Percentiles rank a stretch among this genome's conserved stretches.
Evolutionary conservation across 2,888 invertebrate species (phyloP).

Genomic region (Phymatocera aterrima): DNA sequence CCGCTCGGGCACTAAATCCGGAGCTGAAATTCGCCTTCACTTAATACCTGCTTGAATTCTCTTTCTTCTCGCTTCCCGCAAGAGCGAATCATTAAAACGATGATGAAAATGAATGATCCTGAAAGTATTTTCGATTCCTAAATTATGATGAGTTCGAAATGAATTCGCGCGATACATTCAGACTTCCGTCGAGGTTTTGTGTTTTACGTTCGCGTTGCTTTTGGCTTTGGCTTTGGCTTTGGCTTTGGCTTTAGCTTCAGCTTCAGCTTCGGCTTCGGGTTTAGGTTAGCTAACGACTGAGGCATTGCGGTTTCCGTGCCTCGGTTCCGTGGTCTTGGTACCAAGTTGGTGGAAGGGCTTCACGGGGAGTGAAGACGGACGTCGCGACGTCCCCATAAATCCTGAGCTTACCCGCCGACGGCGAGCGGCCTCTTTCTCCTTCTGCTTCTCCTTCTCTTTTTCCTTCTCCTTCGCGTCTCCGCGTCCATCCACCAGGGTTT

Average conservation of each 20-base stretch:
- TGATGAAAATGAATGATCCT: not conserved
- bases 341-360: conserved; percentile 68
- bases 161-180: conserved; percentile 16
- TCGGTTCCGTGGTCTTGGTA: conserved; percentile 44
- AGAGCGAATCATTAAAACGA: not conserved
- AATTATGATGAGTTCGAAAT: not conserved
- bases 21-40: not conserved
- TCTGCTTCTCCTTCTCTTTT: conserved; percentile 58
- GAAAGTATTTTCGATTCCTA: too few species aligned
- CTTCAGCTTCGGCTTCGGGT: conserved; percentile 9
- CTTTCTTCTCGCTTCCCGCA: not conserved
- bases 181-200: not conserved
- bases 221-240: conserved; percentile 1
- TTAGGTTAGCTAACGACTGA: conserved; percentile 41
- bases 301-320: conserved; percentile 44
- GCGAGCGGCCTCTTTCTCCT: conserved; percentile 63
- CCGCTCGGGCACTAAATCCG: not conserved
- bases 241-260: conserved; percentile 6
- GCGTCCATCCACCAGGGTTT: conserved; percentile 52
- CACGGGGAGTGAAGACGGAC: conserved; percentile 75
- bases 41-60: not conserved
- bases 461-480: conserved; percentile 39
- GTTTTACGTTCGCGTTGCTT: conserved; percentile 12
- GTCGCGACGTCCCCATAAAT: conserved; percentile 74
- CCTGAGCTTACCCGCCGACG: conserved; percentile 71